Evolutionary conservation across 2,797 vertebrate genomes (phyloP), one percentile per base, ranked within the genome.

Genomic region (Gastrophryne carolinensis): DNA sequence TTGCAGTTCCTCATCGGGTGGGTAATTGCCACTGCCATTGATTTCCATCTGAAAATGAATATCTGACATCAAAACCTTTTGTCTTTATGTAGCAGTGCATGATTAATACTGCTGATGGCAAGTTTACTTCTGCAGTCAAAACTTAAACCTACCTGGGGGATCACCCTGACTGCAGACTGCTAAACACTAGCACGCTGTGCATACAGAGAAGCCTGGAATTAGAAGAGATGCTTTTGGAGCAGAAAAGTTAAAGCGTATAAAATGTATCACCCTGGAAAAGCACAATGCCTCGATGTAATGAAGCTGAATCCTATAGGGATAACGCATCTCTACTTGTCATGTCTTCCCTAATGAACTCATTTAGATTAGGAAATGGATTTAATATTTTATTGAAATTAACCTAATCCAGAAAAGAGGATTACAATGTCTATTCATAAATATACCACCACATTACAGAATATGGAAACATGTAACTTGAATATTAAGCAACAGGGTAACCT

Each of bases 331-430:
- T 91, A 88, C 86, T 83, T 84, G 87, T 86, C 84, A 82, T 88
- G 83, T 86, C 84, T 90, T 83, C 88, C 87, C 87, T 92, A 92
- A 92, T 92, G 89, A 92, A 91, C 90, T 91, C 89, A 91, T 91
- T 91, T 92, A 92, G 88, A 91, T 91, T 91, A 92, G 89, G 90
- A 92, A 92, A 92, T 91, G 89, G 87, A 91, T 92, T 91, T 91
- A 92, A 91, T 91, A 92, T 91, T 92, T 92, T 90, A 90, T 90
- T 90, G 88, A 90, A 91, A 92, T 91, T 92, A 92, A 91, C 89
- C 89, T 90, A 88, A 90, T 85, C 86, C 82, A 89, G 88, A 89
- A 92, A 91, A 91, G 89, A 89, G 87, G 90, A 91, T 92, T 91
- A 90, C 87, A 90, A 83, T 89, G 90, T 89, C 85, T 87, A 88